Evolutionary conservation across 2,113 vertebrate genomes (phyloP), one percentile per base, ranked within the genome.

Genomic region (Felis chaus): DNA sequence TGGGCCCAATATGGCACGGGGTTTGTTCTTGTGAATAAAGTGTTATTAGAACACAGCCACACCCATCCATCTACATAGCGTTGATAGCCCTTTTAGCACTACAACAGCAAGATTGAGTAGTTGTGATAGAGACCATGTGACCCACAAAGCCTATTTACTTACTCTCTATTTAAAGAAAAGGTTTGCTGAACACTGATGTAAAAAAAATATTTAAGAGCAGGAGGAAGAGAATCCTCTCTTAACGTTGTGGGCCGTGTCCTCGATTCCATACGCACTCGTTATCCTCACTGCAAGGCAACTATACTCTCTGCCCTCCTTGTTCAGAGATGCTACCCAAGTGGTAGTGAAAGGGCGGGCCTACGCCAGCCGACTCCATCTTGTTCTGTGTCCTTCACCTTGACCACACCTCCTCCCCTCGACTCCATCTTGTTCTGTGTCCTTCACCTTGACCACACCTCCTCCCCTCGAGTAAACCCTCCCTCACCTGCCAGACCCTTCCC

Each of bases 1-100:
- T 27, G 48, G 33, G 68, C 74, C n/a, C 73, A 6, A 41, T 0
- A 23, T 39, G 2, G 18, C 13, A 6, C 3, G 4, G 5, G 36
- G 19, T 31, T 27, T 80, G 41, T 61, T 50, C 84, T 63, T 39
- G 27, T 74, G 74, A 89, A 82, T 78, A 69, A 85, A 85, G 65
- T 61, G 96, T 89, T 74, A 33, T 36, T 45, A 61, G 33, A 31
- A 86, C 63, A 45, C 71, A 86, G 36, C 10, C 19, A 27, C 5
- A 1, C 6, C 13, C 21, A 19, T 74, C 66, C 57, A 13, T 12
- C 61, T 25, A 11, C 8, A 4, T 15, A 14, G 15, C 15, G 1
- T 76, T 74, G 4, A 1, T 5, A 53, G 53, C 39, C 33, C 29
- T 12, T 27, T 73, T 63, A 68, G 2, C 0, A 0, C 7, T 33